These are phyloP conservation scores for Dromococcyx pavoninus DNA, from an alignment of 2,797 vertebrate species.

Conservation along the genomic window DNA sequence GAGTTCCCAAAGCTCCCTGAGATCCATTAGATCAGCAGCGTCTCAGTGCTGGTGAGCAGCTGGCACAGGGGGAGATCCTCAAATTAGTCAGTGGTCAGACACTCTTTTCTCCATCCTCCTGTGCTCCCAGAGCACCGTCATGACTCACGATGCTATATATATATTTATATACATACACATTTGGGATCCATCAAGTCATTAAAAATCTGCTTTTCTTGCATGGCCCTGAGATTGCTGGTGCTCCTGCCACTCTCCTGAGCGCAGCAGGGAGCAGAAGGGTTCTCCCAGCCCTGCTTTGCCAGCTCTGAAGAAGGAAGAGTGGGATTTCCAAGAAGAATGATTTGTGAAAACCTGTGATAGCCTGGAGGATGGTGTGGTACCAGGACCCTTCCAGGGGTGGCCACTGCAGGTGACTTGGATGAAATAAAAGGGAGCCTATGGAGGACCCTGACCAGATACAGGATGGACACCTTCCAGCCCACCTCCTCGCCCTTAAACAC, in stretches of 20 bases:
- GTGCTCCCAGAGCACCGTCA: background rate
- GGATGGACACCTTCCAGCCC: background rate
- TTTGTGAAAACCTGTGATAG: background rate
- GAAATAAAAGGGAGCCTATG: background rate
- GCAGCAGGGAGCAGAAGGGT: background rate
- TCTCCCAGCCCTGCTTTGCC: background rate
- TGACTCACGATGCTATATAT: background rate
- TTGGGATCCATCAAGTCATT: background rate
- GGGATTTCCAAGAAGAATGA: background rate
- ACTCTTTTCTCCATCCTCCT: background rate
- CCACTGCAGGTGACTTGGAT: background rate
- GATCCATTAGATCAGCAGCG: background rate
- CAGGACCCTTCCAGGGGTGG: background rate
- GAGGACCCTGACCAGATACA: background rate
- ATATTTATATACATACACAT: background rate
- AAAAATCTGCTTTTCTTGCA: background rate
- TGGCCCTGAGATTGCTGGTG: fast-evolving
- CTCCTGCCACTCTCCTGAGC: background rate
- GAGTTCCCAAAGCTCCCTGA: background rate
- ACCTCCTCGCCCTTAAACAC: background rate
- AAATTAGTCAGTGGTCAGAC: background rate
- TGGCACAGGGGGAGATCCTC: background rate
- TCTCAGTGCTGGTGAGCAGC: background rate
- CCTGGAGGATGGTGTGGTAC: background rate
- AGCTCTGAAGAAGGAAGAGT: background rate